A percentile compares a stretch with the other conserved stretches of the same genome.
These are phyloP conservation scores for Sericinus montela DNA, from an alignment of 2,888 invertebrate genomes.

Conservation along the genomic window DNA sequence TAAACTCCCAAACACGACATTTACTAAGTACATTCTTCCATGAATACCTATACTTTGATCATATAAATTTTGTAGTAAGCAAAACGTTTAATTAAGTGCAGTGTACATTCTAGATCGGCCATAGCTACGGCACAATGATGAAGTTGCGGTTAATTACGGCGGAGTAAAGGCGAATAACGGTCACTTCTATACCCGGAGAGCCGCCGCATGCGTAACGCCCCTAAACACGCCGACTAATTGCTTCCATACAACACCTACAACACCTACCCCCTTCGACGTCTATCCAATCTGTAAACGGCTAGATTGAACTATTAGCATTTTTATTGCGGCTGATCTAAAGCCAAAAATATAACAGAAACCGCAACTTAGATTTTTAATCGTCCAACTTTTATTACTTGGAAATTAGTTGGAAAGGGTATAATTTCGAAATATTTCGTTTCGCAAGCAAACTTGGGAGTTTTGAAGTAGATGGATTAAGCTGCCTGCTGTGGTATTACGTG, in stretches of 20 bases:
- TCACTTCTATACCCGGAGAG: conserved; percentile 34
- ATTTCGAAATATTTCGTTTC: neutral
- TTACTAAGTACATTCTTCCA: too few species aligned
- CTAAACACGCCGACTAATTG: conserved; percentile 40
- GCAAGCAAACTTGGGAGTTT: neutral
- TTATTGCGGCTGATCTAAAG: conserved; percentile 11
- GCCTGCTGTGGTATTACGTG: neutral
- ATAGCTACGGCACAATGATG: conserved; percentile 14
- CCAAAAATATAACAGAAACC: conserved; percentile 1
- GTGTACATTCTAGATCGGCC: conserved; percentile 14
- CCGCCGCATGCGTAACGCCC: conserved; percentile 31
- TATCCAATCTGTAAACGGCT: conserved; percentile 7
- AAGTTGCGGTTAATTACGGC: conserved; percentile 38
- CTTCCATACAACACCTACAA: conserved; percentile 42
- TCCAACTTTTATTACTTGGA: conserved; percentile 8
- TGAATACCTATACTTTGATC: neutral
- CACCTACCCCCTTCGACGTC: conserved; percentile 24
- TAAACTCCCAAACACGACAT: too few species aligned
- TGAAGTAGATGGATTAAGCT: neutral
- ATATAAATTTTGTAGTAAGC: conserved; percentile 12
- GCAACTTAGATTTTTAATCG: neutral
- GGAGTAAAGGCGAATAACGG: conserved; percentile 35
- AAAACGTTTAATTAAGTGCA: conserved; percentile 19
- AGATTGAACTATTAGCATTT: conserved; percentile 11
- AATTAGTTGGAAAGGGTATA: conserved; percentile 3